Percentiles rank a stretch among this genome's conserved stretches.
phyloP scores from a whole-genome alignment of 2,113 vertebrate genomes.

The Tragelaphus buxtoni region DNA sequence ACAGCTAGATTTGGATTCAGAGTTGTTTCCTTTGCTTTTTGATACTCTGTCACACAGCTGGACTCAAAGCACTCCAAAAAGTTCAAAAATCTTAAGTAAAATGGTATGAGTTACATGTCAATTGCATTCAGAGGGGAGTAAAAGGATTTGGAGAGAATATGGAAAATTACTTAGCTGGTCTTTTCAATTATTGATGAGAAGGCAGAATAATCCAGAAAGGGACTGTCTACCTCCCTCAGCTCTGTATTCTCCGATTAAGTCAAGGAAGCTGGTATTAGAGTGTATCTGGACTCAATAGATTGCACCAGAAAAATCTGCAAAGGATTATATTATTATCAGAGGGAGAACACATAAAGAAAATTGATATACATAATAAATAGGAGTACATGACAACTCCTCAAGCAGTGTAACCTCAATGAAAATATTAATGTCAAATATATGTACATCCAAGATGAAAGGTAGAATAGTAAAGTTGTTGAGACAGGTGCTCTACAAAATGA shows the following conservation, averaged over 20 bases:
- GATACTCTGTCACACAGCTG: neutral
- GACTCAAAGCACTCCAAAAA: neutral
- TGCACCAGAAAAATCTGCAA: conserved; percentile 38
- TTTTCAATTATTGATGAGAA: conserved; percentile 55
- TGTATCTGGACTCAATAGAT: conserved; percentile 12
- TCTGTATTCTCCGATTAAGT: conserved; percentile 58
- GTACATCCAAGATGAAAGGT: neutral
- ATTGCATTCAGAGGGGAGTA: neutral
- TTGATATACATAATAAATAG: neutral
- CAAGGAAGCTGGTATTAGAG: neutral
- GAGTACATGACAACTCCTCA: neutral
- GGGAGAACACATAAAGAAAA: neutral
- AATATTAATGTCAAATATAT: neutral
- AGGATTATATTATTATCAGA: conserved; percentile 48
- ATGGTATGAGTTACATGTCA: neutral
- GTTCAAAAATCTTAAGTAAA: neutral
- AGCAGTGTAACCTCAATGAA: neutral
- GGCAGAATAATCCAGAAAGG: conserved; percentile 53
- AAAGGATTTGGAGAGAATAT: neutral
- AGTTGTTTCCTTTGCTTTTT: neutral
- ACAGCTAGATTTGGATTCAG: neutral
- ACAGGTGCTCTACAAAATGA: conserved; percentile 1
- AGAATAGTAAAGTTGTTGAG: neutral
- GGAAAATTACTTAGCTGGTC: conserved; percentile 48
- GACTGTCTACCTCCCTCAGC: conserved; percentile 27